Base-by-base conservation (phyloP, 2,113 vertebrate genomes). In the Vanacampus margaritifer region DNA sequence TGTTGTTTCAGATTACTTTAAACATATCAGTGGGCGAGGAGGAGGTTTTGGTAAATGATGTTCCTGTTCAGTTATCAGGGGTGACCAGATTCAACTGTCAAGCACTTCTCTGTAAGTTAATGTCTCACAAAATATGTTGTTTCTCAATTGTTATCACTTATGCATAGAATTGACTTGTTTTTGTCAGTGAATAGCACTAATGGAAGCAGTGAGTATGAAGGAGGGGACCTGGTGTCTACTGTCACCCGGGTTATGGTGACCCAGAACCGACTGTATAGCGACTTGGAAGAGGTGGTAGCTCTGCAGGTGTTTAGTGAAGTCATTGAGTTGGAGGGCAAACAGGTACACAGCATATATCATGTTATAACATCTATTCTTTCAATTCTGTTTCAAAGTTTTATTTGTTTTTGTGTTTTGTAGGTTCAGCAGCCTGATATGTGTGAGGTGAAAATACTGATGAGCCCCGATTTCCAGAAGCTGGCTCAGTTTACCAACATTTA, bases 251-350 rank as follows among this genome's bases (percentile, higher is more conserved):
- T 98, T 81, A 94, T 98, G 92, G 90, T 97, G 85, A 94, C 91
- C 0, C 89, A 94, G 72, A 94, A 93, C 86, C 92, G 93, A 37
- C 82, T 95, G 74, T 92, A 93, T 78, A 93, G 92, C 67, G 92
- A 90, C 74, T 91, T 91, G 0, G 90, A 89, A 50, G 87, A 91
- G 43, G 90, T 93, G 75, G 85, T 95, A 81, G 85, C 91, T 45
- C 89, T 94, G 58, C 92, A 95, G 82, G 91, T 96, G 60, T 89
- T 95, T 86, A 95, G 94, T 81, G 94, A 98, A 85, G 92, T 98
- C 48, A 94, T 95, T 32, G 93, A 95, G 84, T 80, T 98, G 83
- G 95, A 95, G 60, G 94, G 94, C 61, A 92, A 91, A 81, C 89
- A 95, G 93, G 96, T 97, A 88, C 89, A 61, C 21, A 24, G 13